phyloP scores from a whole-genome alignment of 2,797 vertebrate genomes.

The Momotus momota region DNA sequence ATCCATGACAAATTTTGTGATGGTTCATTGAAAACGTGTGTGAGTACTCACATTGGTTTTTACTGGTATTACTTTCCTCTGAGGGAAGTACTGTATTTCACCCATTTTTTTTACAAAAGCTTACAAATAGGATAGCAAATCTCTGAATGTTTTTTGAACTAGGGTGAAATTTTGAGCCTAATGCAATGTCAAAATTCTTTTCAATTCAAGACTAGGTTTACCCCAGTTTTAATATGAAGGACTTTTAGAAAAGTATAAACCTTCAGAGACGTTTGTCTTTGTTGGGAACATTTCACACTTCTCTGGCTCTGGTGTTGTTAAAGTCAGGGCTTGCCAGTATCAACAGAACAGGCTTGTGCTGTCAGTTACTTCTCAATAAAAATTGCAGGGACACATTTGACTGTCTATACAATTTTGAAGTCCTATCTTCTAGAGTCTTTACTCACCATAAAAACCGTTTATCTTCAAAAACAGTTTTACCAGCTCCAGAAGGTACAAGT shows the following conservation, averaged over 20 bases:
- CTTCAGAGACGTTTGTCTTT: not conserved
- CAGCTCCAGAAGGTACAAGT: not conserved
- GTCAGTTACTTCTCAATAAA: not conserved
- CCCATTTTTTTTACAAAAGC: not conserved
- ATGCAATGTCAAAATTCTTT: not conserved
- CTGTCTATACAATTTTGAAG: not conserved
- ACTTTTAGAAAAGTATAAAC: not conserved
- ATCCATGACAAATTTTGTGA: not conserved
- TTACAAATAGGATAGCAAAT: not conserved
- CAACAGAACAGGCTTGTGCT: not conserved
- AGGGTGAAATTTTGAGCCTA: not conserved
- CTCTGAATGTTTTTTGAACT: not conserved
- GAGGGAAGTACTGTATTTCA: not conserved
- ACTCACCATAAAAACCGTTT: not conserved
- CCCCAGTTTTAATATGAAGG: not conserved
- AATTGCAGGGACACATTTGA: not conserved
- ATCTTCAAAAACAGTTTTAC: not conserved
- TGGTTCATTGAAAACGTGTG: not conserved
- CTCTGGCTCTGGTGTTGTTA: not conserved
- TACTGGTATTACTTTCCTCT: not conserved
- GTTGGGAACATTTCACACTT: not conserved
- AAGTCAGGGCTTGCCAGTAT: not conserved
- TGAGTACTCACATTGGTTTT: not conserved
- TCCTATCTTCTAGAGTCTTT: not conserved
- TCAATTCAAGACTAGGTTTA: not conserved